phyloP scores from a whole-genome alignment of 2,888 invertebrate genomes.

The Drosophila vallismaia region DNA sequence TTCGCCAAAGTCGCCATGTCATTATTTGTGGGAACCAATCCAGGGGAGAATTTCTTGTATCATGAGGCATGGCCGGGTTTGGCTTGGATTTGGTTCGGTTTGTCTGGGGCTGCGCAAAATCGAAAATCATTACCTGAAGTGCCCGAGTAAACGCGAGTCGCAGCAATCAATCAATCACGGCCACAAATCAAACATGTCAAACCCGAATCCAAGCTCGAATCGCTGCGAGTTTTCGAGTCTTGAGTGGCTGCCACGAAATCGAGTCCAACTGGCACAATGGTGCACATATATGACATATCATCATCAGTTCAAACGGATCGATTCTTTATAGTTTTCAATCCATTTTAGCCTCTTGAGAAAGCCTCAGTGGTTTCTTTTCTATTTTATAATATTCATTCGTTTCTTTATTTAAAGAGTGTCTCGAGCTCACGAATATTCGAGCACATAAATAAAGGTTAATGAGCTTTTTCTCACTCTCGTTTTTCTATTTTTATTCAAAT shows the following conservation, averaged over 20 bases:
- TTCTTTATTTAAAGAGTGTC: slow-evolving; percentile 35
- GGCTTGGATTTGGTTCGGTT: not conserved
- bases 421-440: slow-evolving; percentile 58
- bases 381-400: slow-evolving; percentile 47
- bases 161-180: slow-evolving; percentile 77
- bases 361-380: slow-evolving; percentile 19
- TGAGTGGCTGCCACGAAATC: slow-evolving; percentile 49
- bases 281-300: slow-evolving; percentile 69
- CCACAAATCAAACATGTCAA: slow-evolving; percentile 69
- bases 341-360: slow-evolving; percentile 26
- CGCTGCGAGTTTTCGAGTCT: slow-evolving; percentile 14
- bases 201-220: slow-evolving; percentile 24
- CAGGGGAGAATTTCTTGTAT: slow-evolving; percentile 54
- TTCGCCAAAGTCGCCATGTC: slow-evolving; percentile 63
- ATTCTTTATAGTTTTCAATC: slow-evolving; percentile 33
- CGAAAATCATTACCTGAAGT: slow-evolving; percentile 70
- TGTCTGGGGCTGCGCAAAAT: slow-evolving; percentile 45
- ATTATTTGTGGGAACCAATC: slow-evolving; percentile 78
- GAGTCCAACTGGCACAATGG: slow-evolving; percentile 62
- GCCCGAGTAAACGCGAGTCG: slow-evolving; percentile 45
- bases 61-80: slow-evolving; percentile 20
- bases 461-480: slow-evolving; percentile 58
- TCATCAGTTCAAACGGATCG: slow-evolving; percentile 44
- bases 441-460: slow-evolving; percentile 72
- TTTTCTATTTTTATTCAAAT: slow-evolving; percentile 8